Conservation (phyloP, 2,113 vertebrate species). For the Anarhynchus alexandrinus region DNA sequence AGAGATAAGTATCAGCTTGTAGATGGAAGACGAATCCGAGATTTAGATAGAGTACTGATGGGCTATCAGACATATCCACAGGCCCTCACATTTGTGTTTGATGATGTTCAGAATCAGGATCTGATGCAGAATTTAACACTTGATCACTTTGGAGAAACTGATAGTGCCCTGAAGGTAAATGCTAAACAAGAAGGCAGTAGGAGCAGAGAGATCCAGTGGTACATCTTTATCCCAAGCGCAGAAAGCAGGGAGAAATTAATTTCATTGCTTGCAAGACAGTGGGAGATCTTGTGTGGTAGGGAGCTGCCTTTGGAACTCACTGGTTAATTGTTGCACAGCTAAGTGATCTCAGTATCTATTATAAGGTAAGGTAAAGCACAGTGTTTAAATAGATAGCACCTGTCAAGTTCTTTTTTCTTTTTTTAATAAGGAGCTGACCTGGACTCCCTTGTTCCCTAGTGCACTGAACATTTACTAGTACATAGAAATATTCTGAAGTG, state of each 20-base stretch:
- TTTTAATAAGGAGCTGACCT: not conserved
- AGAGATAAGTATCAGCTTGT: slow-evolving; percentile 89
- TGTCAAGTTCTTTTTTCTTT: not conserved
- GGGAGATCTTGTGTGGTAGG: slow-evolving; percentile 92
- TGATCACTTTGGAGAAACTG: slow-evolving; percentile 87
- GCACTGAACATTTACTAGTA: not conserved
- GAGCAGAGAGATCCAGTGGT: slow-evolving; percentile 90
- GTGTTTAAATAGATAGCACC: not conserved
- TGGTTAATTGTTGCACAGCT: slow-evolving; percentile 62
- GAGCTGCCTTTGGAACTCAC: slow-evolving; percentile 95
- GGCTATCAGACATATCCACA: slow-evolving; percentile 95
- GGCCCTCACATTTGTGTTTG: slow-evolving; percentile 94
- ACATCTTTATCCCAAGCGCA: slow-evolving; percentile 90
- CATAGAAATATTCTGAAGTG: not conserved
- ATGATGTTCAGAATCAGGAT: slow-evolving; percentile 89
- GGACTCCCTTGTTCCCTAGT: not conserved
- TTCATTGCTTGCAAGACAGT: slow-evolving; percentile 91
- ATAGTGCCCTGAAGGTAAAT: slow-evolving; percentile 4
- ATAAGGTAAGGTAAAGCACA: slow-evolving; percentile 43
- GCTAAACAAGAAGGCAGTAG: slow-evolving; percentile 40
- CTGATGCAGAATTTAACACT: slow-evolving; percentile 90
- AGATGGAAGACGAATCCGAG: slow-evolving; percentile 89
- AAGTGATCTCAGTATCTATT: not conserved
- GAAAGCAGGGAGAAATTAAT: slow-evolving; percentile 94
- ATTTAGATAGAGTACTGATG: slow-evolving; percentile 93